These are phyloP conservation scores for Ichneumoninae sp. DNA, from an alignment of 2,888 invertebrate species.

Conservation along the genomic window DNA sequence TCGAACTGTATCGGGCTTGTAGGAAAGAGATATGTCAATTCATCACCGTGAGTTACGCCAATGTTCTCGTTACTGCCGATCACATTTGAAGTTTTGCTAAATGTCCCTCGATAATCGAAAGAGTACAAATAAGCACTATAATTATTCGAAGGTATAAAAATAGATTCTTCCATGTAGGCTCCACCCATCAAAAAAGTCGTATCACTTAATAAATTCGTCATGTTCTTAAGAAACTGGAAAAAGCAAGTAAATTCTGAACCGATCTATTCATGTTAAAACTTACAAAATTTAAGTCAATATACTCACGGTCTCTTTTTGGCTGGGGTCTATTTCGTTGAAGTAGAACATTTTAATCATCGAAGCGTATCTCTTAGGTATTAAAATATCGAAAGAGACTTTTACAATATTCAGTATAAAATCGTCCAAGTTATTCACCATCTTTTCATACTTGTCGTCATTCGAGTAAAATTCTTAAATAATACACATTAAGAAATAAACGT, in stretches of 20 bases:
- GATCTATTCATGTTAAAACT: neutral
- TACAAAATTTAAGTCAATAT: neutral
- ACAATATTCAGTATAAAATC: slow-evolving; percentile 23
- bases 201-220: neutral
- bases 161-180: neutral
- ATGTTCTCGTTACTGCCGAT: slow-evolving; percentile 35
- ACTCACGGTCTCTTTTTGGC: neutral
- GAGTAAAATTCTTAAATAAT: slow-evolving; percentile 42
- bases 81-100: slow-evolving; percentile 36
- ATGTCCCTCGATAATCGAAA: slow-evolving; percentile 66
- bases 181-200: neutral
- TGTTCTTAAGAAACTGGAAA: neutral
- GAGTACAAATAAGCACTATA: neutral
- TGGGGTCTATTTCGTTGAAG: neutral
- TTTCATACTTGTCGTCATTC: slow-evolving; percentile 41
- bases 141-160: rapidly evolving
- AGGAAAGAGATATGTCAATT: slow-evolving; percentile 84
- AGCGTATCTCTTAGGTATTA: neutral
- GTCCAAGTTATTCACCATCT: slow-evolving; percentile 26
- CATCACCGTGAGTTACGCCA: slow-evolving; percentile 85
- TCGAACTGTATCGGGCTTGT: slow-evolving; percentile 5
- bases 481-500: neutral
- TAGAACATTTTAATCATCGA: neutral
- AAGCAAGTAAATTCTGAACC: neutral
- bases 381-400: neutral